Evolutionary conservation across 2,888 invertebrate species (phyloP).

Genomic region (Leptopterna dolabrata): DNA sequence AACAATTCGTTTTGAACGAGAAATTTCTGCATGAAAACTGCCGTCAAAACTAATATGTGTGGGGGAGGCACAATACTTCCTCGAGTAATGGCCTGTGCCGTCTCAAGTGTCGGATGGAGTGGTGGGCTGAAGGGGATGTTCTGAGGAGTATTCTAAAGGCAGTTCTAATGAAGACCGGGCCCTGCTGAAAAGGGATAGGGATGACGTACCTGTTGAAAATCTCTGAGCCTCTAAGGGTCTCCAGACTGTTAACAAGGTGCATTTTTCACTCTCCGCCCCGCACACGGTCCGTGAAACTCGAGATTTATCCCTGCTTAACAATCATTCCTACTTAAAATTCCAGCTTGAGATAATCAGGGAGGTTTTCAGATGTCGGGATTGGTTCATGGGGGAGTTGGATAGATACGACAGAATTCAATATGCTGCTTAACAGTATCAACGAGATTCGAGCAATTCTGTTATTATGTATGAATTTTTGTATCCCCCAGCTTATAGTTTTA

Average conservation of each 20-base stretch:
- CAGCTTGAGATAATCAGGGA: not conserved
- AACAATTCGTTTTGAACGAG: not conserved
- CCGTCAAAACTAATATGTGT: not conserved
- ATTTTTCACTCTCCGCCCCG: not conserved
- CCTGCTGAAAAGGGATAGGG: not conserved
- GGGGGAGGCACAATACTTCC: not conserved
- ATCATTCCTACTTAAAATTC: constrained; percentile 4
- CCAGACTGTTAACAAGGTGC: not conserved
- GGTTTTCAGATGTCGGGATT: no score
- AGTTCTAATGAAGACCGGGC: not conserved
- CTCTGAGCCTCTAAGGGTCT: not conserved
- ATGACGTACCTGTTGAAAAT: constrained; percentile 10
- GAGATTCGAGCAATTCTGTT: no score
- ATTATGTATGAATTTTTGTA: no score
- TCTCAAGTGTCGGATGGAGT: constrained; percentile 9
- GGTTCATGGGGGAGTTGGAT: no score
- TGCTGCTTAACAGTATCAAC: no score
- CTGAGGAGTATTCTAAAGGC: not conserved
- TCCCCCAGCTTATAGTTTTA: no score
- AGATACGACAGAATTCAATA: no score
- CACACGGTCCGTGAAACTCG: not conserved
- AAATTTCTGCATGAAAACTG: not conserved
- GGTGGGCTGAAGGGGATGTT: not conserved
- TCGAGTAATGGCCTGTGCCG: not conserved
- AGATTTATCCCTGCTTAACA: not conserved